Evolutionary conservation across 2,797 vertebrate species (phyloP).

Genomic region (Selene dorsalis): DNA sequence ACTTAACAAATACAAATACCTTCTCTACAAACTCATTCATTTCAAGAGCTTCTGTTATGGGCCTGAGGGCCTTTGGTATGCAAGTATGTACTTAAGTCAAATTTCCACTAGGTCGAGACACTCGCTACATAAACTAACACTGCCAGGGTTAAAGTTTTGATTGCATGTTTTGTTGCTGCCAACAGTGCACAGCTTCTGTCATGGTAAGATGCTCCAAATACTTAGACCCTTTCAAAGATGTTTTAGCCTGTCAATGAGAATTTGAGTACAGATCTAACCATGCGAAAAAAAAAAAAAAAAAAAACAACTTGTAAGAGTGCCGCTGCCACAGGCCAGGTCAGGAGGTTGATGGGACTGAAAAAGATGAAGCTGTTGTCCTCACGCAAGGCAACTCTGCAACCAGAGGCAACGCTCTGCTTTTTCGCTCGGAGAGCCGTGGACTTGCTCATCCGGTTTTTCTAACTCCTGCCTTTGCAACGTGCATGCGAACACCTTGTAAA

Average conservation of each 20-base stretch:
- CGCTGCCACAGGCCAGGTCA: slow-evolving; percentile 72
- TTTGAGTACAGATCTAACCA: slow-evolving; percentile 34
- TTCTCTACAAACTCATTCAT: not conserved
- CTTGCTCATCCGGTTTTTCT: slow-evolving; percentile 80
- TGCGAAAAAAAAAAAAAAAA: slow-evolving; percentile 42
- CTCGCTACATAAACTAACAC: not conserved
- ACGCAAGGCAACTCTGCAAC: slow-evolving; percentile 78
- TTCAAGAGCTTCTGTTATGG: not conserved
- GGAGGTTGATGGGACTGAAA: slow-evolving; percentile 62
- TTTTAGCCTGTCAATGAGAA: slow-evolving; percentile 32
- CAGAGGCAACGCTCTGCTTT: slow-evolving; percentile 55
- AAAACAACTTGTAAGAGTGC: slow-evolving; percentile 52
- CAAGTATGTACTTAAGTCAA: not conserved
- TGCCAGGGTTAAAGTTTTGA: not conserved
- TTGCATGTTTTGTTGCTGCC: not conserved
- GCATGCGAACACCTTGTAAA: slow-evolving; percentile 84
- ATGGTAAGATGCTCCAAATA: slow-evolving; percentile 9
- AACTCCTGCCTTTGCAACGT: slow-evolving; percentile 60
- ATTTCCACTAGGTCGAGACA: not conserved
- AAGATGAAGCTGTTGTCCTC: slow-evolving; percentile 81
- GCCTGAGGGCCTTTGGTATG: not conserved
- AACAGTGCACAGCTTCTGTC: not conserved
- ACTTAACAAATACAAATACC: not conserved
- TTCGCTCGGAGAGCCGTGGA: slow-evolving; percentile 56
- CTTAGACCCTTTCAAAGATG: not conserved